Evolutionary conservation across 2,888 invertebrate genomes (phyloP).

Genomic region (Azorinus chamasolen): DNA sequence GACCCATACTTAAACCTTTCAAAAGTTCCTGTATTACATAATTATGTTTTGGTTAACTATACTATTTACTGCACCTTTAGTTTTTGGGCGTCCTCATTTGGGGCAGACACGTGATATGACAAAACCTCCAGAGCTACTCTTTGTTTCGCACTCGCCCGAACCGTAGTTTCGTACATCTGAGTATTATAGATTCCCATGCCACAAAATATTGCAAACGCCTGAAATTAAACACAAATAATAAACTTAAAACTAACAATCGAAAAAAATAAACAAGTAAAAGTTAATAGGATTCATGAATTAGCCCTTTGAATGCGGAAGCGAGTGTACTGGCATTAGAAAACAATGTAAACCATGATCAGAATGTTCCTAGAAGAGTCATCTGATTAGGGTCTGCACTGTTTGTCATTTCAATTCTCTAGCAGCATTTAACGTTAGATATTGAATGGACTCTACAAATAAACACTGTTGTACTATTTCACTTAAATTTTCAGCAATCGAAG

Average conservation of each 20-base stretch:
- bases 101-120: conserved; percentile 84
- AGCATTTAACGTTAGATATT: too few relatives aligned
- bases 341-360: too few relatives aligned
- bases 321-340: too few relatives aligned
- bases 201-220: conserved; percentile 86
- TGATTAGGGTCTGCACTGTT: too few relatives aligned
- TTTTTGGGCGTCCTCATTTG: conserved; percentile 86
- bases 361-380: too few relatives aligned
- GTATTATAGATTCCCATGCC: conserved; percentile 86
- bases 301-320: neutral
- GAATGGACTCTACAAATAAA: too few relatives aligned
- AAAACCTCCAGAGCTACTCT: conserved; percentile 84
- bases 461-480: too few relatives aligned
- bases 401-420: neutral
- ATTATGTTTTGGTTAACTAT: too few relatives aligned
- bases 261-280: neutral
- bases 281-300: neutral
- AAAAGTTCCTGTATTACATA: too few relatives aligned
- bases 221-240: conserved; percentile 36
- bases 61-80: too few relatives aligned
- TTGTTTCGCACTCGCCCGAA: conserved; percentile 84
- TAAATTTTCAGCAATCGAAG: too few relatives aligned
- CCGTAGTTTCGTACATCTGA: conserved; percentile 90
- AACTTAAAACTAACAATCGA: neutral
- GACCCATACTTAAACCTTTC: too few relatives aligned